These are phyloP conservation scores for Thumatha senex DNA, from an alignment of 2,888 invertebrate species.

Conservation along the genomic window DNA sequence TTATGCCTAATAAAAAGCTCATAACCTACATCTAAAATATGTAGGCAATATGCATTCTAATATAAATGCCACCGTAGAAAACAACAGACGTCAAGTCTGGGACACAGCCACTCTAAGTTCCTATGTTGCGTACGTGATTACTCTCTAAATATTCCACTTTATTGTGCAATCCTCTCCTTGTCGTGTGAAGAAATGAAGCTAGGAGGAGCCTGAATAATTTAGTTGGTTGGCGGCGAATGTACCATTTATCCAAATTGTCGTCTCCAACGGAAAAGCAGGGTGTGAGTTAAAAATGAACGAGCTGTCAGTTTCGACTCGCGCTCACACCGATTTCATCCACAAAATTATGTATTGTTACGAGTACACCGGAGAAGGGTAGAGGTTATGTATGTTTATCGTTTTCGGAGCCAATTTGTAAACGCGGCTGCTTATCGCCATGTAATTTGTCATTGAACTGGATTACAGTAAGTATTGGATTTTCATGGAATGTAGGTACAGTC, in stretches of 20 bases:
- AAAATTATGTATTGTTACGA: slow-evolving; percentile 31
- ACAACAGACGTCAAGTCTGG: slow-evolving; percentile 35
- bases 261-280: slow-evolving; percentile 54
- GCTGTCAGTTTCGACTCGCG: slow-evolving; percentile 57
- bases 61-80: slow-evolving; percentile 53
- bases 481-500: not conserved
- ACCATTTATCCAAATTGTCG: slow-evolving; percentile 80
- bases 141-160: slow-evolving; percentile 78
- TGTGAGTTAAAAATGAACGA: slow-evolving; percentile 72
- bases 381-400: slow-evolving; percentile 51
- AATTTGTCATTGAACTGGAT: slow-evolving; percentile 1
- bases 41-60: slow-evolving; percentile 50
- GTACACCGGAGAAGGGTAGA: slow-evolving; percentile 40
- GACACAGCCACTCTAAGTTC: slow-evolving; percentile 50
- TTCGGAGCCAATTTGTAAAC: slow-evolving; percentile 44
- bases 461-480: not conserved
- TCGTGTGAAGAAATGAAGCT: slow-evolving; percentile 68
- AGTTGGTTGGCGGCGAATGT: slow-evolving; percentile 65
- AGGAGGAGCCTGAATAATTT: slow-evolving; percentile 72
- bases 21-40: slow-evolving; percentile 18
- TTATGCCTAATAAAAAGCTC: slow-evolving; percentile 7
- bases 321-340: slow-evolving; percentile 51
- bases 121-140: slow-evolving; percentile 71
- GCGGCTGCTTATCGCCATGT: slow-evolving; percentile 19
- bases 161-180: slow-evolving; percentile 73